phyloP scores from a whole-genome alignment of 1,140 invertebrate genomes.

The Pararge aegeria region DNA sequence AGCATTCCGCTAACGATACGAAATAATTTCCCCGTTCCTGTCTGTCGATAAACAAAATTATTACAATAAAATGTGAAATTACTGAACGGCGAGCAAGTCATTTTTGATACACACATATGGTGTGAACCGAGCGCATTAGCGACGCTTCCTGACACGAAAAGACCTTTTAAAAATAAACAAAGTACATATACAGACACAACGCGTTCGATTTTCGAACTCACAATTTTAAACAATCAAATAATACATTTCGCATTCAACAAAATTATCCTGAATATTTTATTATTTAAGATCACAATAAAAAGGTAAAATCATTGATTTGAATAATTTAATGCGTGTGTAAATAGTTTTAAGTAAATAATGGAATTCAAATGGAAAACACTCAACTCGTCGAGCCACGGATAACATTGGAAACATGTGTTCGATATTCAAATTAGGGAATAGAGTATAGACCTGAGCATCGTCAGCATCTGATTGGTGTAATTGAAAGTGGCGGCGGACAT shows the following conservation, averaged over 20 bases:
- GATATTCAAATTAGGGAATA: conserved; percentile 64
- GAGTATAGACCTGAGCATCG: conserved; percentile 39
- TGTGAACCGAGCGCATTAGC: conserved; percentile 58
- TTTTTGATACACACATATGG: conserved; percentile 63
- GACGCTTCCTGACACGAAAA: conserved; percentile 51
- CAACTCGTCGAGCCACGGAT: background rate
- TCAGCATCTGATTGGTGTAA: conserved; percentile 54
- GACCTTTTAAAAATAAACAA: conserved; percentile 43
- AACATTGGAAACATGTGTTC: conserved; percentile 53
- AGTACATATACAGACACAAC: background rate
- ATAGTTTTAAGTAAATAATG: conserved; percentile 1
- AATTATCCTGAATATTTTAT: too few species aligned
- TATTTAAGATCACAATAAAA: background rate
- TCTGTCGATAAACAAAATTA: conserved; percentile 61
- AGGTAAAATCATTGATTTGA: conserved; percentile 2
- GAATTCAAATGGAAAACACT: conserved; percentile 11
- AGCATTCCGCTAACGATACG: conserved; percentile 63
- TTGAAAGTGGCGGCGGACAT: conserved; percentile 62
- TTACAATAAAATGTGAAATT: conserved; percentile 52
- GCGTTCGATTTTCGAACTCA: conserved; percentile 18
- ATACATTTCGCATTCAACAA: too few species aligned
- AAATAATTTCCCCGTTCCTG: conserved; percentile 41
- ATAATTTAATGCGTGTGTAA: background rate
- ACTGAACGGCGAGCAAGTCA: conserved; percentile 47
- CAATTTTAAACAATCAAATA: background rate